A percentile compares a stretch with the other conserved stretches of the same genome.
Conservation (phyloP, 2,113 vertebrate species). For the Mesitornis unicolor region DNA sequence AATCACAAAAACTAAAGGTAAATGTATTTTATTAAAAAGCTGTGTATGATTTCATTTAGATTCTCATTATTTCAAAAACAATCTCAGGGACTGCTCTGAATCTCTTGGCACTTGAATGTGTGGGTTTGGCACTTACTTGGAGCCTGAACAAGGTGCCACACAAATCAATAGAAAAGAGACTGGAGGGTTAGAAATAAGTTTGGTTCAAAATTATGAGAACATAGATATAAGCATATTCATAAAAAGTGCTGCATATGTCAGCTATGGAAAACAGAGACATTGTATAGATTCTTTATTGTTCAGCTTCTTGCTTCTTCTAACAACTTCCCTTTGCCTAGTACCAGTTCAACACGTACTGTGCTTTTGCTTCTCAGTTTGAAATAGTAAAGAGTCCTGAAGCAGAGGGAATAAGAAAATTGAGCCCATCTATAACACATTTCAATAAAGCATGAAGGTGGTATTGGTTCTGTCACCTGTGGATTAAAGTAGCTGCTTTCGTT, state of each 20-base stretch:
- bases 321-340: background rate
- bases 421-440: slow-evolving; percentile 16
- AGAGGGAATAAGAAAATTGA: slow-evolving; percentile 9
- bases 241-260: fast-evolving
- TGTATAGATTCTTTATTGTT: background rate
- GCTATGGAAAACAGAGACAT: background rate
- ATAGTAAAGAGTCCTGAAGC: background rate
- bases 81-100: background rate
- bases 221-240: background rate
- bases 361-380: background rate
- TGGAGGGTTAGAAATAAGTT: background rate
- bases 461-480: slow-evolving; percentile 45
- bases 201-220: background rate
- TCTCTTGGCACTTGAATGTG: background rate
- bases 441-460: slow-evolving; percentile 41
- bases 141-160: background rate
- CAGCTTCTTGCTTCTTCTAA: background rate
- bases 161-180: background rate
- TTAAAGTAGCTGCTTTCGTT: background rate
- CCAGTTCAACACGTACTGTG: background rate
- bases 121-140: background rate
- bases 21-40: background rate
- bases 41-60: background rate
- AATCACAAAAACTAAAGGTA: background rate
- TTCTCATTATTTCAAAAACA: background rate